Evolutionary conservation across 2,888 invertebrate species (phyloP).

Genomic region (Scelioninae gen. 1): DNA sequence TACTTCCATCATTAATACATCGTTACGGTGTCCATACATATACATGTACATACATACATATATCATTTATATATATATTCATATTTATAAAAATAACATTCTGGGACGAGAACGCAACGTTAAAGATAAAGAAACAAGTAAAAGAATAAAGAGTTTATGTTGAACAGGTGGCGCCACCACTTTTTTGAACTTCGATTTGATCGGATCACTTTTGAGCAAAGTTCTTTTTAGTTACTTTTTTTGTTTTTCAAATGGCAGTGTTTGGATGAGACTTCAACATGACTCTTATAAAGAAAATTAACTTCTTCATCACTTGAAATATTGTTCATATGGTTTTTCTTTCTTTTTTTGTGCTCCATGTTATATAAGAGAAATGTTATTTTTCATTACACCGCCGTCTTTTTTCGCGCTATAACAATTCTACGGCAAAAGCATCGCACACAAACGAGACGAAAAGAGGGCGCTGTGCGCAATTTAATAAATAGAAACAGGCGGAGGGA

Average conservation of each 20-base stretch:
- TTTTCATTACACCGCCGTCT: neutral
- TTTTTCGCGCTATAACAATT: conserved; percentile 65
- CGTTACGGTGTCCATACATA: conserved; percentile 79
- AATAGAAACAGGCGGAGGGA: conserved; percentile 55
- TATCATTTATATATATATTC: too few relatives aligned
- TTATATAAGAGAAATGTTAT: too few relatives aligned
- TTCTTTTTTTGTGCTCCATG: too few relatives aligned
- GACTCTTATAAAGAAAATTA: conserved; percentile 35
- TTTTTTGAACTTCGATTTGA: conserved; percentile 19
- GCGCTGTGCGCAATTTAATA: conserved; percentile 57
- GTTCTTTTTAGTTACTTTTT: neutral
- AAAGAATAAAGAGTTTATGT: neutral
- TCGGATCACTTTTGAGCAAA: conserved; percentile 46
- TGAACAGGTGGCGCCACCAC: neutral
- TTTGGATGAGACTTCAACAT: conserved; percentile 20
- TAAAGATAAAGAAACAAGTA: conserved; percentile 36
- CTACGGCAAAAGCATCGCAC: conserved; percentile 62
- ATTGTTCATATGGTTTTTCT: neutral
- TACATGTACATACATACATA: conserved; percentile 77
- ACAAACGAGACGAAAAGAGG: conserved; percentile 48
- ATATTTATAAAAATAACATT: conserved; percentile 83
- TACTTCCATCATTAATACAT: conserved; percentile 71
- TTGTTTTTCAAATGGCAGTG: conserved; percentile 48
- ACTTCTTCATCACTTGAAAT: conserved; percentile 28
- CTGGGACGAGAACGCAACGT: conserved; percentile 80